These are phyloP conservation scores for Cepaea hortensis DNA, from an alignment of 2,888 invertebrate species.

Conservation along the genomic window DNA sequence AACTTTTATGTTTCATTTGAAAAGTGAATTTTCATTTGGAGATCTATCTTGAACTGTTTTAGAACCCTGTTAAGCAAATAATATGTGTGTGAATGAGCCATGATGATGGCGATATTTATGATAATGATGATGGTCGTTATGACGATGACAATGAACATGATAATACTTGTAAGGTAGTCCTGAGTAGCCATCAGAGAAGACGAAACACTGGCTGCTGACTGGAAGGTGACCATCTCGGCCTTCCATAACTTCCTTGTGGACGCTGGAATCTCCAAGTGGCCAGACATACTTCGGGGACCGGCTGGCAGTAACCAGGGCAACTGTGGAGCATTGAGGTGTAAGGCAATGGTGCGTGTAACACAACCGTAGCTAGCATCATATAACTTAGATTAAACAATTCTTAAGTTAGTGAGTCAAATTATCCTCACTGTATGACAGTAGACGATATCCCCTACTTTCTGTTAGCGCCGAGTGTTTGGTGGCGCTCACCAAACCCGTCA, in stretches of 20 bases:
- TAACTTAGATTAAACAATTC: not conserved
- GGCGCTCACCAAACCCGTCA: too few species aligned
- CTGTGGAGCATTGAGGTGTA: not conserved
- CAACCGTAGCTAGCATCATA: not conserved
- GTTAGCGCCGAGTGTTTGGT: too few species aligned
- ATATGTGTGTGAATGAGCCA: too few species aligned
- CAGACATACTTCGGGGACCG: slow-evolving; percentile 50
- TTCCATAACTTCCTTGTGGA: slow-evolving; percentile 51
- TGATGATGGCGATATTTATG: too few species aligned
- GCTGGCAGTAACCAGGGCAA: not conserved
- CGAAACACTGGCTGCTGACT: slow-evolving; percentile 50
- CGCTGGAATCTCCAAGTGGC: slow-evolving; percentile 54
- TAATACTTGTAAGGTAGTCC: slow-evolving; percentile 50
- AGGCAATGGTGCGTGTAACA: not conserved
- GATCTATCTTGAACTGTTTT: too few species aligned
- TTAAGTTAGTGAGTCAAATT: not conserved
- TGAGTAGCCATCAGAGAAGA: slow-evolving; percentile 50
- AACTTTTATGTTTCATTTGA: too few species aligned
- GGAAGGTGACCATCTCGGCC: slow-evolving; percentile 54
- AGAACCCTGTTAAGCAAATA: too few species aligned
- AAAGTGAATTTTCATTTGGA: too few species aligned
- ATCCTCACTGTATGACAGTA: not conserved
- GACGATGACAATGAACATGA: not conserved
- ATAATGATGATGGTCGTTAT: not conserved
- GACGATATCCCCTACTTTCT: too few species aligned